Evolutionary conservation across 1,140 invertebrate species (phyloP).

Genomic region (Heterodera schachtii): DNA sequence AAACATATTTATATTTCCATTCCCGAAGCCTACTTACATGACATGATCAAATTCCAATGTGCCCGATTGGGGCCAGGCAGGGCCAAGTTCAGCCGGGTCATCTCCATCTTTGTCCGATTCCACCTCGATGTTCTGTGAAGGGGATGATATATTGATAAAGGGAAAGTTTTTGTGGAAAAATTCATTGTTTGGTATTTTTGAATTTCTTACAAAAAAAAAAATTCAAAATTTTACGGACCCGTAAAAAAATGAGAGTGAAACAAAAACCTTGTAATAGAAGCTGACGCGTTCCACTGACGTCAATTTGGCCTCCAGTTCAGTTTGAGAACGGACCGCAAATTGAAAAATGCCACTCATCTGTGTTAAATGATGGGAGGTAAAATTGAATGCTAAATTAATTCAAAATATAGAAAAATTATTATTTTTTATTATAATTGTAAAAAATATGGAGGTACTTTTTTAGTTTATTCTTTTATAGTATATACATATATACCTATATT

Average conservation of each 20-base stretch:
- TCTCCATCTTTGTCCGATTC: constrained; percentile 33
- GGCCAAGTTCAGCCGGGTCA: constrained; percentile 34
- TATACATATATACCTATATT: too few relatives aligned
- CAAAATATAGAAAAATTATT: too few relatives aligned
- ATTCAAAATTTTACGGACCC: background rate
- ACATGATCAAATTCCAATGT: constrained; percentile 57
- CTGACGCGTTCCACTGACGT: constrained; percentile 73
- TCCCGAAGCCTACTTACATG: constrained; percentile 31
- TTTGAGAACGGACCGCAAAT: constrained; percentile 72
- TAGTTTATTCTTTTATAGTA: too few relatives aligned
- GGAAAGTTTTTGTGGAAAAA: background rate
- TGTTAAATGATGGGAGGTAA: background rate
- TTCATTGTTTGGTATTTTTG: too few relatives aligned
- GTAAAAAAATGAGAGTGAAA: constrained; percentile 13
- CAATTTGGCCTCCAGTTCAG: constrained; percentile 74
- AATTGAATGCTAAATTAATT: background rate
- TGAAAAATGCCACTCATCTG: constrained; percentile 75
- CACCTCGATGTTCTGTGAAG: constrained; percentile 56
- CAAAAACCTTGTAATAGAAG: constrained; percentile 67
- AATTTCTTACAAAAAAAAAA: too few relatives aligned
- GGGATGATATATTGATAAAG: background rate
- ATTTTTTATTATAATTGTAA: too few relatives aligned
- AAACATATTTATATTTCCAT: too few relatives aligned
- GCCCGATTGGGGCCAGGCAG: constrained; percentile 59
- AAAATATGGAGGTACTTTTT: too few relatives aligned